Percentiles rank a stretch among this genome's conserved stretches.
Conservation (phyloP, 2,888 invertebrate genomes). For the Nebria brevicollis region DNA sequence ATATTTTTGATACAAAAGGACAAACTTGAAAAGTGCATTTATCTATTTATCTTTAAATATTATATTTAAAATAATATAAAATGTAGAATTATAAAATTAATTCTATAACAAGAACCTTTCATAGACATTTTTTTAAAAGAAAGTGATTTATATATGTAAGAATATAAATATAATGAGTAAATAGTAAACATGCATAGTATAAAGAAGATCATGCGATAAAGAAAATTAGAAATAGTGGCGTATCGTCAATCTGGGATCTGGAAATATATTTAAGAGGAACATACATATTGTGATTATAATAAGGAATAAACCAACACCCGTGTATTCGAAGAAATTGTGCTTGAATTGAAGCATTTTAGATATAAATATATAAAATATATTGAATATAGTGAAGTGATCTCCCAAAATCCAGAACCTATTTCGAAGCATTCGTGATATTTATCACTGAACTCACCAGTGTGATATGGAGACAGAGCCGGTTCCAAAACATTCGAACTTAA, state of each 20-base stretch:
- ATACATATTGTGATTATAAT: not conserved
- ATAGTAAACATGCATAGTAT: not conserved
- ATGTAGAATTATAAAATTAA: too few species aligned
- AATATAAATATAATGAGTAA: not conserved
- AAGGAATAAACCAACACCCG: constrained; percentile 5
- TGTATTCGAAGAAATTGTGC: not conserved
- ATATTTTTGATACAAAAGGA: too few species aligned
- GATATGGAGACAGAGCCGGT: constrained; percentile 74
- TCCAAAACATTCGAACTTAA: constrained; percentile 71
- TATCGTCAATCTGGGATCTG: constrained; percentile 13
- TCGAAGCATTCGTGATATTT: not conserved
- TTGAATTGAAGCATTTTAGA: not conserved
- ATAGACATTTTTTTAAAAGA: too few species aligned
- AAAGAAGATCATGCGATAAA: not conserved
- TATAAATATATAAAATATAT: too few species aligned
- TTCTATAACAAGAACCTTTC: too few species aligned
- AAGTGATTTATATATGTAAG: not conserved
- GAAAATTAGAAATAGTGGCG: not conserved
- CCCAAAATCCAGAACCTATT: not conserved
- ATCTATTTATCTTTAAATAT: too few species aligned
- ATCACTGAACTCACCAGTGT: constrained; percentile 69
- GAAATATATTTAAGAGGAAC: constrained; percentile 13
- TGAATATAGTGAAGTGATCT: constrained; percentile 19
- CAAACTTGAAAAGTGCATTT: too few species aligned
- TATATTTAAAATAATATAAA: too few species aligned